Conservation (phyloP, 2,888 invertebrate species). For the Brachylomia viminalis region DNA sequence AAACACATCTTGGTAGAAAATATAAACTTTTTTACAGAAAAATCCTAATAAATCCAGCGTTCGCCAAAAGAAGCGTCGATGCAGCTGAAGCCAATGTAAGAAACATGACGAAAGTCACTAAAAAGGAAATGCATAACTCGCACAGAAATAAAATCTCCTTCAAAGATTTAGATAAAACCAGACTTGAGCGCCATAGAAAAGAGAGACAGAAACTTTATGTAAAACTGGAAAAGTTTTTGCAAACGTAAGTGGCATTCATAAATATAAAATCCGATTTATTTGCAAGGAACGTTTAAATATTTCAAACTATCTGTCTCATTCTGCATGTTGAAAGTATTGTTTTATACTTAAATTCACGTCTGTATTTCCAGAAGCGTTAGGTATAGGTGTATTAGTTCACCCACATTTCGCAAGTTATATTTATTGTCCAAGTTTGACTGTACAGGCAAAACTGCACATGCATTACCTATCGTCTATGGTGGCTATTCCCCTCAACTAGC, state of each 20-base stretch:
- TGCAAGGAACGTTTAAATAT: constrained; percentile 34
- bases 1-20: not conserved
- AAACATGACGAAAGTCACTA: constrained; percentile 56
- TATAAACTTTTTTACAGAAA: constrained; percentile 71
- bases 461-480: too few relatives aligned
- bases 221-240: constrained; percentile 91
- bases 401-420: not conserved
- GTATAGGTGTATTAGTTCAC: too few relatives aligned
- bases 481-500: not conserved
- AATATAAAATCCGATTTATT: constrained; percentile 54
- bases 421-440: not conserved
- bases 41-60: constrained; percentile 85
- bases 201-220: constrained; percentile 91
- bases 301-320: constrained; percentile 30
- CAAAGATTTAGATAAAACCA: constrained; percentile 75
- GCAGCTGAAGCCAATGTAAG: constrained; percentile 50
- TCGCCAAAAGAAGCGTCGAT: constrained; percentile 86
- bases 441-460: too few relatives aligned
- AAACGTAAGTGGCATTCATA: constrained; percentile 89
- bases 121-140: constrained; percentile 80
- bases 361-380: too few relatives aligned
- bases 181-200: constrained; percentile 90
- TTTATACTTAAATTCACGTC: not conserved
- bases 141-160: constrained; percentile 75
- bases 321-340: not conserved